Evolutionary conservation across 1,140 invertebrate species (phyloP), one percentile per base, ranked within the genome.

Genomic region (Plutomurus gul): DNA sequence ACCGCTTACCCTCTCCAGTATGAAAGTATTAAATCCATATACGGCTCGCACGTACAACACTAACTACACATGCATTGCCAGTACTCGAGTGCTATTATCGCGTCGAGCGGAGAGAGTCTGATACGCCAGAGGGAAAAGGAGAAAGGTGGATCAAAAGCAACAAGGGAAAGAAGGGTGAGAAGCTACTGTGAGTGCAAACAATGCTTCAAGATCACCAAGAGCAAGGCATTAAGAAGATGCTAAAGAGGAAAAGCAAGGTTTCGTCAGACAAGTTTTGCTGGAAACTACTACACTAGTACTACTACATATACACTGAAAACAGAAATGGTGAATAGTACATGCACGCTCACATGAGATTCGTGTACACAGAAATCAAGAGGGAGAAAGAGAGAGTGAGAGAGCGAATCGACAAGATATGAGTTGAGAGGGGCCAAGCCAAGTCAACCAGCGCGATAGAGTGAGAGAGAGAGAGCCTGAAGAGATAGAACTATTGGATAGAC

Each of bases 121-220:
- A 22, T 51, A 51, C 56, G 56, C 56, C 56, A 65, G 56, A 33
- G 27, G 56, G 56, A 22, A 51, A 51, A 49, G 18, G 25, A 27
- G 30, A 65, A 65, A 65, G 56, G 56, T 65, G 56, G 56, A 65
- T 65, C 56, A 65, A 65, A 65, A 33, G 56, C 56, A 65, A 25
- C 36, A 65, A 65, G 36, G 56, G 56, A 65, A 65, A 65, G 56
- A n/a, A 65, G 56, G 56, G 56, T 65, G 51, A 56, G 27, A 65
- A 65, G 56, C 25, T n/a, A 65, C 56, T 65, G 27, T 3, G 1
- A 65, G 27, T 33, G 56, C 56, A 65, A 65, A 65, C 56, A 65
- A 65, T 65, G 36, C 56, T 65, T 33, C 13, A 65, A 65, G 11
- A 65, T 65, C 27, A 65, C 56, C 30, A 65, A 65, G 56, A 65